Evolutionary conservation across 2,888 invertebrate species (phyloP).

Genomic region (Chrysomela aeneicollis): DNA sequence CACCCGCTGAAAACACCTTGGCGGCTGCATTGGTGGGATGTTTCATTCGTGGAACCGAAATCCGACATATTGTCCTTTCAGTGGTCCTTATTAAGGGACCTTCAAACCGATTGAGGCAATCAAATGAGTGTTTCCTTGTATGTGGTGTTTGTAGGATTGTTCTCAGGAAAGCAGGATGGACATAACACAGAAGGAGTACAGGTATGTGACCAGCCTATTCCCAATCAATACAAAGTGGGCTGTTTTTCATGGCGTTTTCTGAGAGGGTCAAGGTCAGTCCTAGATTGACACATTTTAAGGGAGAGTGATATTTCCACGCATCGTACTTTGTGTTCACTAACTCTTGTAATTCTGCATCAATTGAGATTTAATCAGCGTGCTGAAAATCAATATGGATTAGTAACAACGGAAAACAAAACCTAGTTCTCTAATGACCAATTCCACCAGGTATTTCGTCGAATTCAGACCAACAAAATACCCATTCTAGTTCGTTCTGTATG

Average conservation of each 20-base stretch:
- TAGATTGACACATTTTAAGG: not conserved
- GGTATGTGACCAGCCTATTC: slow-evolving; percentile 32
- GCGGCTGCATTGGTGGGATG: not conserved
- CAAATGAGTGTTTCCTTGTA: not conserved
- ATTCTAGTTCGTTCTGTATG: too few species aligned
- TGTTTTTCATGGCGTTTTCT: not conserved
- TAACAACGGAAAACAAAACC: too few species aligned
- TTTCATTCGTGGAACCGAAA: not conserved
- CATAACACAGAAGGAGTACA: slow-evolving; percentile 44
- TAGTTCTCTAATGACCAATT: too few species aligned
- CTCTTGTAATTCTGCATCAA: too few species aligned
- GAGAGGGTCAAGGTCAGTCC: not conserved
- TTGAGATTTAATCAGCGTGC: too few species aligned
- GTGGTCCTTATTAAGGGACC: not conserved
- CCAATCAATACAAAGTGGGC: slow-evolving; percentile 12
- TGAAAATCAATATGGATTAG: too few species aligned
- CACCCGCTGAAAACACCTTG: not conserved
- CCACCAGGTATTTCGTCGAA: too few species aligned
- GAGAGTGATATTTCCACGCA: not conserved
- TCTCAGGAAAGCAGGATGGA: slow-evolving; percentile 45
- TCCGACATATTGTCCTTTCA: not conserved
- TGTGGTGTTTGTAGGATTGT: slow-evolving; percentile 31
- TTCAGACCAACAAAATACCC: too few species aligned
- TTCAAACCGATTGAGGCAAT: not conserved
- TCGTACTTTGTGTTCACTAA: too few species aligned